Percentiles rank a stretch among this genome's conserved stretches.
Evolutionary conservation across 2,888 invertebrate species (phyloP).

Genomic region (Volucella inflata): DNA sequence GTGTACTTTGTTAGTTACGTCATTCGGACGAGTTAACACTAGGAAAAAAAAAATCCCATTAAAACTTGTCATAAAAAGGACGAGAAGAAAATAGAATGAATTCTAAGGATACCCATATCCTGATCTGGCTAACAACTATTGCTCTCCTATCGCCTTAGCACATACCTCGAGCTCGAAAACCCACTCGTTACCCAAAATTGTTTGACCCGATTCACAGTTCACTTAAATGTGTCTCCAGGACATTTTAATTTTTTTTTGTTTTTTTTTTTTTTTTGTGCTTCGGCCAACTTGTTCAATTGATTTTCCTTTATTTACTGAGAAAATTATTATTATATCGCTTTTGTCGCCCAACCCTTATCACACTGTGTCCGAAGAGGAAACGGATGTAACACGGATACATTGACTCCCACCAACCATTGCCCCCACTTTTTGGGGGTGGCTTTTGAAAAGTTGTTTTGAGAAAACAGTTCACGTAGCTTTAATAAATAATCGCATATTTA

Average conservation of each 20-base stretch:
- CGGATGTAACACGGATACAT: conserved; percentile 24
- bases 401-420: too few relatives aligned
- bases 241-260: background rate
- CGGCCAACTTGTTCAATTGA: background rate
- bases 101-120: too few relatives aligned
- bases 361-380: conserved; percentile 5
- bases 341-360: background rate
- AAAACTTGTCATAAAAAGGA: too few relatives aligned
- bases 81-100: too few relatives aligned
- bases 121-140: too few relatives aligned
- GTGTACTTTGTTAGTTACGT: too few relatives aligned
- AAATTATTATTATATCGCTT: background rate
- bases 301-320: background rate
- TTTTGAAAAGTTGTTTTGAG: conserved; percentile 25
- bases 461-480: conserved; percentile 38
- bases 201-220: background rate
- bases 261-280: too few relatives aligned
- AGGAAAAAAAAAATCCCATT: too few relatives aligned
- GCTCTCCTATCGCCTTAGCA: too few relatives aligned
- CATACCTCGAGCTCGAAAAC: too few relatives aligned
- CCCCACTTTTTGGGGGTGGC: background rate
- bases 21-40: too few relatives aligned
- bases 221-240: background rate
- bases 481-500: conserved; percentile 46
- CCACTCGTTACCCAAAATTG: too few relatives aligned